Base-by-base conservation (phyloP, 2,888 invertebrate species). In the Empis stercorea region DNA sequence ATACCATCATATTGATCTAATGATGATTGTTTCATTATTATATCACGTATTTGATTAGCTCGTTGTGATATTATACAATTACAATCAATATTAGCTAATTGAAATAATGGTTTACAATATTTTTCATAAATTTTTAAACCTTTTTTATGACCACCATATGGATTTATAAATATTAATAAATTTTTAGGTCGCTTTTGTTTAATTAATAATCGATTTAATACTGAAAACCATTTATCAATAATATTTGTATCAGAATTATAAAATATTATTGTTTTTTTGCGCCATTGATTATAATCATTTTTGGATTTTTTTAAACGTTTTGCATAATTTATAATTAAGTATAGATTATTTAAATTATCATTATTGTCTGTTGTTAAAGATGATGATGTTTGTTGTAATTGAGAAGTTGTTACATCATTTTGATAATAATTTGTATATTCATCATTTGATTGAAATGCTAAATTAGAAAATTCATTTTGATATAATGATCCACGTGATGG, bases 161-260 rank as follows among this genome's bases (percentile, higher is more conserved):
- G 91, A 70, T 91, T 91, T 3, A 91, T 77, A 67, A 91, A 87
- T 14, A 89, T 72, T 44, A 89, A 66, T 38, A 91, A 68, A 43
- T 76, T 77, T 54, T 77, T 78, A 6, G 89, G 86, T 44, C 88
- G 74, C 57, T 71, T 53, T 36, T 57, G 57, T 16, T 53, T 43
- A 7, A 61, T 14, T 20, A 51, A 30, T 1, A 59, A 52, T n/a
- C 73, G 73, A 47, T 73, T 70, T 37, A 81, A 64, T 14, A 76
- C 74, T 59, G 74, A 72, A 30, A 77, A 73, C 81, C 81, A 81
- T 27, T 76, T 74, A 1, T 73, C 71, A n/a, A 80, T 72, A 57
- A 79, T 76, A 50, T 74, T 63, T 1, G 74, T 64, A 61, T 81
- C 80, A 1, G 71, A 68, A 61, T 79, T 79, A 57, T 73, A 73